phyloP scores from a whole-genome alignment of 2,888 invertebrate species.

The Idaea aversata region DNA sequence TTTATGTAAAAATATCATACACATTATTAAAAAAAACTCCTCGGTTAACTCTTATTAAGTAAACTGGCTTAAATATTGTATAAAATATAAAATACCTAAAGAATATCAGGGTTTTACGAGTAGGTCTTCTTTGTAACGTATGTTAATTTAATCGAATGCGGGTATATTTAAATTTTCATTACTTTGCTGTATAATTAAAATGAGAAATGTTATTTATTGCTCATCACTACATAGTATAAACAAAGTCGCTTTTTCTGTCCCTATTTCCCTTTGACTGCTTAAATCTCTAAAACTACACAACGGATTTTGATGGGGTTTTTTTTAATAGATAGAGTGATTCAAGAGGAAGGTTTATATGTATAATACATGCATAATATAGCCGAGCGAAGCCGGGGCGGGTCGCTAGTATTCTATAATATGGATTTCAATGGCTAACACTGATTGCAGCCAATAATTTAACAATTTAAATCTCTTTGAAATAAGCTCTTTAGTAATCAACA shows the following conservation, averaged over 20 bases:
- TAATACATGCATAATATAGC: too few species aligned
- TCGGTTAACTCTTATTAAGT: neutral
- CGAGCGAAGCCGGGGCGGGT: too few species aligned
- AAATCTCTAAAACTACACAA: too few species aligned
- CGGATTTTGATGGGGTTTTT: too few species aligned
- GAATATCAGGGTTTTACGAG: neutral
- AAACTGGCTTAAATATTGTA: neutral
- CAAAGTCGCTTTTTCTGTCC: too few species aligned
- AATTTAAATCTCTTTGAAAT: neutral
- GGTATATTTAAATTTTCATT: neutral
- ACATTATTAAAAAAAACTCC: neutral
- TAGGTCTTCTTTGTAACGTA: neutral
- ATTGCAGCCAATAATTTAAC: slow-evolving; percentile 1
- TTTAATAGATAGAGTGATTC: too few species aligned
- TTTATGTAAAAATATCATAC: neutral
- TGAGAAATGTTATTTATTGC: neutral
- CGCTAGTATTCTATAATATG: neutral
- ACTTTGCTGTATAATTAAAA: neutral
- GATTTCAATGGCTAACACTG: neutral
- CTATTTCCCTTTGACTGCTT: too few species aligned
- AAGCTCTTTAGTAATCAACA: slow-evolving; percentile 1
- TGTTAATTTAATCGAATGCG: neutral
- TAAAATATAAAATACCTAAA: neutral
- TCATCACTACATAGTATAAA: too few species aligned
- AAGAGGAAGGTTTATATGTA: too few species aligned